These are phyloP conservation scores for Gibbula magus DNA, from an alignment of 2,888 invertebrate species.

Conservation along the genomic window DNA sequence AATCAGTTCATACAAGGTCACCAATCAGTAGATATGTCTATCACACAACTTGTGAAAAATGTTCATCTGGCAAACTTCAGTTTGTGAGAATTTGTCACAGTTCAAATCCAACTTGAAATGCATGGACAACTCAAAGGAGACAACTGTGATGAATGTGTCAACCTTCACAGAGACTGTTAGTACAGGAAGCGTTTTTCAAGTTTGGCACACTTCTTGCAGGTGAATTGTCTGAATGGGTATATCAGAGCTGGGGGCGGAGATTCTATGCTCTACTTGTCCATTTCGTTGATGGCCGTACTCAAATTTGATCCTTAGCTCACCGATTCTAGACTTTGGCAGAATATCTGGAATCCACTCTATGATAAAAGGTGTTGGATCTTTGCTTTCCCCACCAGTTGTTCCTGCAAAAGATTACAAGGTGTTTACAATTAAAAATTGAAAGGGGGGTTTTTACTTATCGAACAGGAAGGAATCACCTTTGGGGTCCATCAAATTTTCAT, in stretches of 20 bases:
- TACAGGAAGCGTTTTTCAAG: neutral
- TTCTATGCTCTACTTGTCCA: constrained; percentile 73
- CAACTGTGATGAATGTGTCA: too few species aligned
- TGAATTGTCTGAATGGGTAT: constrained; percentile 52
- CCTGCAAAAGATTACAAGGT: constrained; percentile 69
- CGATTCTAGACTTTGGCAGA: constrained; percentile 82
- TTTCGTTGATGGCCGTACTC: constrained; percentile 82
- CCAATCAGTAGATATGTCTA: too few species aligned
- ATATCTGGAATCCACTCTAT: constrained; percentile 88
- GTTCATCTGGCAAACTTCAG: too few species aligned
- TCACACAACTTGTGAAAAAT: too few species aligned
- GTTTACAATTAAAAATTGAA: neutral
- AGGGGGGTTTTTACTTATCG: too few species aligned
- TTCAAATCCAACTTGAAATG: too few species aligned
- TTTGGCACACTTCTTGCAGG: constrained; percentile 47
- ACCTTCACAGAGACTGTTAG: too few species aligned
- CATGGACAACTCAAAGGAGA: too few species aligned
- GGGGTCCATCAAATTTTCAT: too few species aligned
- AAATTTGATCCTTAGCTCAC: constrained; percentile 84
- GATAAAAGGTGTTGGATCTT: constrained; percentile 81
- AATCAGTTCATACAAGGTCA: too few species aligned
- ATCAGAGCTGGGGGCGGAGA: constrained; percentile 38
- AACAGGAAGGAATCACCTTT: too few species aligned
- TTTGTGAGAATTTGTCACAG: too few species aligned
- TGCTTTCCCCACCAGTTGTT: constrained; percentile 78